Evolutionary conservation across 2,888 invertebrate species (phyloP).

Genomic region (Hypercompe scribonia): DNA sequence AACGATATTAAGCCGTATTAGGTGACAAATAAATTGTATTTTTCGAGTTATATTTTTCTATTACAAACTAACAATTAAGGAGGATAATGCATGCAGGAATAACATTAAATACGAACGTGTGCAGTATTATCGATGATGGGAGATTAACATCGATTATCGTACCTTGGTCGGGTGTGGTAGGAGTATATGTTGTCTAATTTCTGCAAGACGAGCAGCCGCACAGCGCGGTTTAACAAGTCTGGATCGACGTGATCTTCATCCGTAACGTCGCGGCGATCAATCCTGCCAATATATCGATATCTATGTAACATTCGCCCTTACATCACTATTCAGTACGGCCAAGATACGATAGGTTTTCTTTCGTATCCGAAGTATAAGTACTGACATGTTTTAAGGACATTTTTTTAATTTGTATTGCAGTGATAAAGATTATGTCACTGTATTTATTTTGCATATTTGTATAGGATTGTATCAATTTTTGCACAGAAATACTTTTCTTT

Average conservation of each 20-base stretch:
- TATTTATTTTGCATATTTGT: slow-evolving; percentile 5
- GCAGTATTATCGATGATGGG: slow-evolving; percentile 56
- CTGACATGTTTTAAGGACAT: neutral
- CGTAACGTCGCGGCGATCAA: slow-evolving; percentile 82
- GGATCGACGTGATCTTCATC: slow-evolving; percentile 80
- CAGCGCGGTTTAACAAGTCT: slow-evolving; percentile 84
- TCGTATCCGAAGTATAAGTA: slow-evolving; percentile 33
- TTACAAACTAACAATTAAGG: slow-evolving; percentile 43
- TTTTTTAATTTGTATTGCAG: neutral
- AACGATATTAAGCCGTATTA: neutral
- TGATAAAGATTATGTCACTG: neutral
- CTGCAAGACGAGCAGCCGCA: slow-evolving; percentile 86
- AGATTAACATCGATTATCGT: slow-evolving; percentile 80
- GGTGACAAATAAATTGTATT: neutral
- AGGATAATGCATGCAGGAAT: slow-evolving; percentile 58
- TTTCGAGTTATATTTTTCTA: neutral
- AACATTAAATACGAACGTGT: slow-evolving; percentile 61
- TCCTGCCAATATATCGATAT: slow-evolving; percentile 84
- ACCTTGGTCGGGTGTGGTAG: slow-evolving; percentile 87
- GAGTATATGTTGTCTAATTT: slow-evolving; percentile 87
- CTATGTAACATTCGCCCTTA: slow-evolving; percentile 70
- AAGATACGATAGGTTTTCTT: slow-evolving; percentile 67
- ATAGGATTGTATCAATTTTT: neutral
- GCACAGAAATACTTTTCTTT: neutral
- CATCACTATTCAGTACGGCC: slow-evolving; percentile 72